Percentiles rank a stretch among this genome's conserved stretches.
Evolutionary conservation across 2,113 vertebrate genomes (phyloP).

Genomic region (Herpailurus yagouaroundi): DNA sequence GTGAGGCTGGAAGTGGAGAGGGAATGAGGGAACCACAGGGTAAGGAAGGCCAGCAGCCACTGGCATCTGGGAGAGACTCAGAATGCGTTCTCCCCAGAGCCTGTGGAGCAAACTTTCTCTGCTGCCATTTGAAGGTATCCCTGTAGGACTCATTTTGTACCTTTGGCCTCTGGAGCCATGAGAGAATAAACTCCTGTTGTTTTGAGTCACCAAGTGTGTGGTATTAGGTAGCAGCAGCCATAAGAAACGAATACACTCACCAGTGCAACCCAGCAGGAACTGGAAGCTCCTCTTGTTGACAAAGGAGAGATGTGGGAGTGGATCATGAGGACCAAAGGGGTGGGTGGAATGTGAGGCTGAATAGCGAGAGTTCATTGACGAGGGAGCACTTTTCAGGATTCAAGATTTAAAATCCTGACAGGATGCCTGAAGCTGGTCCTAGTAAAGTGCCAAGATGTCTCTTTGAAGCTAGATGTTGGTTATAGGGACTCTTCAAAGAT

Average conservation of each 20-base stretch:
- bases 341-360: neutral
- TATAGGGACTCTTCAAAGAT: neutral
- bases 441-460: neutral
- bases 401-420: neutral
- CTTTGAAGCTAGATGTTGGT: neutral
- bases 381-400: neutral
- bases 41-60: neutral
- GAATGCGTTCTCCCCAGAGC: neutral
- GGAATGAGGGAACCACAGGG: neutral
- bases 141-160: neutral
- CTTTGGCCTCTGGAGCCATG: neutral
- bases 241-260: neutral
- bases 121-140: neutral
- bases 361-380: neutral
- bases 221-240: neutral
- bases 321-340: neutral
- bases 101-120: neutral
- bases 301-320: neutral
- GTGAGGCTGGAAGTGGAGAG: neutral
- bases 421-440: neutral
- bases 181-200: neutral
- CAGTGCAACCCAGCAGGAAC: neutral
- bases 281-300: neutral
- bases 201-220: neutral
- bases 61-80: neutral